Evolutionary conservation across 2,797 vertebrate genomes (phyloP).

Genomic region (Alexandromys oeconomus): DNA sequence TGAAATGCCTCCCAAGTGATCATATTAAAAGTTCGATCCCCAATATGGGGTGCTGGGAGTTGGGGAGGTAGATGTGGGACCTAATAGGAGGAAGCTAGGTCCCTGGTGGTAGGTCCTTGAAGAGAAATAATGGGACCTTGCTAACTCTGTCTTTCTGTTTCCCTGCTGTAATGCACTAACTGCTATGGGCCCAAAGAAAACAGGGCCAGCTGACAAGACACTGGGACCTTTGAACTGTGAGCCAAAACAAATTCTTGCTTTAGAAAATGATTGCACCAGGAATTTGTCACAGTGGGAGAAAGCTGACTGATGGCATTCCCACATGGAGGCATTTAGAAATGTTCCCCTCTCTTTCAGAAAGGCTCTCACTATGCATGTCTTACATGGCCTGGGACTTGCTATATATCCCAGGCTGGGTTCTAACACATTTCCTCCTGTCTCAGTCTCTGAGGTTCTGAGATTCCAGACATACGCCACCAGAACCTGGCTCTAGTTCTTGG

Average conservation of each 20-base stretch:
- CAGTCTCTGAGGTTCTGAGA: neutral
- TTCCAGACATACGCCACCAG: neutral
- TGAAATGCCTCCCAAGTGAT: neutral
- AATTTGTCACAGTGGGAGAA: neutral
- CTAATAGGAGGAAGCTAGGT: neutral
- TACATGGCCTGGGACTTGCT: neutral
- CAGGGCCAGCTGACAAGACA: neutral
- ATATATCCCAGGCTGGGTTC: neutral
- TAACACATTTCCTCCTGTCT: neutral
- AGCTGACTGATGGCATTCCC: neutral
- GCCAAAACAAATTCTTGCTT: neutral
- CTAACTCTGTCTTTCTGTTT: neutral
- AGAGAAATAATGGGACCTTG: neutral
- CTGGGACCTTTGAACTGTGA: neutral
- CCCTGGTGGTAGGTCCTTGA: neutral
- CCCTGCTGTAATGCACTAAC: neutral
- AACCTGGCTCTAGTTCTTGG: conserved; percentile 9
- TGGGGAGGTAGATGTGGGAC: no score
- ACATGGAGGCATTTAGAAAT: neutral
- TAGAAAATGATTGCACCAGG: neutral
- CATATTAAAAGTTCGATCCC: neutral
- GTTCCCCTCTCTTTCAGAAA: neutral
- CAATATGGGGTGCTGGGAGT: no score
- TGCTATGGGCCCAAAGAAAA: neutral
- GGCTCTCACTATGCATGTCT: neutral